Conservation (phyloP, 2,113 vertebrate genomes). For the Varanus komodoensis region DNA sequence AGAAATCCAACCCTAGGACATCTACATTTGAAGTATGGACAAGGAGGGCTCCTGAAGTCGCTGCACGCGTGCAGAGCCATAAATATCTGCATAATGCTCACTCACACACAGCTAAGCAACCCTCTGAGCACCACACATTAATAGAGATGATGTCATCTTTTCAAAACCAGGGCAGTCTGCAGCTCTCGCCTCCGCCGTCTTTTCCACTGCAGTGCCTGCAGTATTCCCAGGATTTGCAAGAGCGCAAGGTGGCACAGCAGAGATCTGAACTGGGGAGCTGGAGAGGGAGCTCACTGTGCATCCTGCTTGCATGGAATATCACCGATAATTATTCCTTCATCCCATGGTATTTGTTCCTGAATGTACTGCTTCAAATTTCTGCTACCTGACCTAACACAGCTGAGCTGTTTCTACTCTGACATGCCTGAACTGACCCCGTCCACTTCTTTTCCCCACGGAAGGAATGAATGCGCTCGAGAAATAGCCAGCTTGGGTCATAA, state of each 20-base stretch:
- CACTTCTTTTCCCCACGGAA: background rate
- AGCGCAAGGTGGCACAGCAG: background rate
- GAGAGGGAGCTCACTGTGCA: background rate
- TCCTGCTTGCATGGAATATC: background rate
- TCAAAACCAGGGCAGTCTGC: constrained; percentile 44
- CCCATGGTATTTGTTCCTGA: background rate
- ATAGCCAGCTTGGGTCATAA: background rate
- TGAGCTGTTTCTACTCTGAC: background rate
- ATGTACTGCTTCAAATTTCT: background rate
- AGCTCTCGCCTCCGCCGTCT: constrained; percentile 21
- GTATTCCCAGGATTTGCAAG: constrained; percentile 9
- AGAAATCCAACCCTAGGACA: constrained; percentile 13
- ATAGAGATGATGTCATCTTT: constrained; percentile 75
- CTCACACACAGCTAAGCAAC: constrained; percentile 23
- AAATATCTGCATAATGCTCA: constrained; percentile 47
- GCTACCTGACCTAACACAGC: constrained; percentile 7
- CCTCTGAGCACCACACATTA: constrained; percentile 47
- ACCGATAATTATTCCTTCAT: no score
- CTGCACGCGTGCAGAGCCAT: constrained; percentile 43
- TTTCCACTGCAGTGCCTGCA: constrained; percentile 60
- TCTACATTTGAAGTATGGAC: constrained; percentile 39
- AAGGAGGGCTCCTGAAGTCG: constrained; percentile 13
- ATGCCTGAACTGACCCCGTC: background rate
- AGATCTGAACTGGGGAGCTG: background rate
- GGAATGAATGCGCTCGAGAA: background rate